Conservation (phyloP, 2,797 vertebrate species). For the Mionectes olivaceus region DNA sequence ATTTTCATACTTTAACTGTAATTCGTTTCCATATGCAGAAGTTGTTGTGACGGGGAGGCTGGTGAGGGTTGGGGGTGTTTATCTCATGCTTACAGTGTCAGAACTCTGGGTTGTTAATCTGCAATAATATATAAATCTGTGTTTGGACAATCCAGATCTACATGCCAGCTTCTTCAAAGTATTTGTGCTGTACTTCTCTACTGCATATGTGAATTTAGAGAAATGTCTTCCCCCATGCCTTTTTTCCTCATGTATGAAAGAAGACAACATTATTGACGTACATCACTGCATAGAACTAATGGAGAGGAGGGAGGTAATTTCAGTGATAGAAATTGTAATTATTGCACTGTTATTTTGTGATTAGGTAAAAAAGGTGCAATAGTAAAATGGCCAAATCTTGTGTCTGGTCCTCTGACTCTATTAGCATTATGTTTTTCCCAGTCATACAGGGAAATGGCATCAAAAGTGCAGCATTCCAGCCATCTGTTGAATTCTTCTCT, state of each 20-base stretch:
- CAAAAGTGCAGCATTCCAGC: not conserved
- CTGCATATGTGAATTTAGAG: not conserved
- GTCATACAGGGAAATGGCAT: not conserved
- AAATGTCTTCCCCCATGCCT: not conserved
- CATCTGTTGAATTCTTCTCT: not conserved
- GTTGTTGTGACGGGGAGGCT: not conserved
- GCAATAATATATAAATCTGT: not conserved
- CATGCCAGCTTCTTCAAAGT: not conserved
- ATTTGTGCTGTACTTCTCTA: not conserved
- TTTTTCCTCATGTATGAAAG: not conserved
- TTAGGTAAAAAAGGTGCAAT: not conserved
- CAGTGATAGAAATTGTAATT: not conserved
- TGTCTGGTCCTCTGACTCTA: not conserved
- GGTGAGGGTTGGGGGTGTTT: not conserved
- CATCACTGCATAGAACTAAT: rapidly evolving
- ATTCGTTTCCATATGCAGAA: not conserved
- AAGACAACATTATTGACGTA: not conserved
- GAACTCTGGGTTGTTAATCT: not conserved
- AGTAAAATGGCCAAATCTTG: not conserved
- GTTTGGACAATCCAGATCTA: not conserved
- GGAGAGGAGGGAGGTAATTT: not conserved
- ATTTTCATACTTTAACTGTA: not conserved
- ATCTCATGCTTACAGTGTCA: not conserved
- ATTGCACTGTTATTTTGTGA: not conserved
- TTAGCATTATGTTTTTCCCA: not conserved